These are phyloP conservation scores for Ceuthmochares aereus DNA, from an alignment of 2,113 vertebrate genomes.

Conservation along the genomic window DNA sequence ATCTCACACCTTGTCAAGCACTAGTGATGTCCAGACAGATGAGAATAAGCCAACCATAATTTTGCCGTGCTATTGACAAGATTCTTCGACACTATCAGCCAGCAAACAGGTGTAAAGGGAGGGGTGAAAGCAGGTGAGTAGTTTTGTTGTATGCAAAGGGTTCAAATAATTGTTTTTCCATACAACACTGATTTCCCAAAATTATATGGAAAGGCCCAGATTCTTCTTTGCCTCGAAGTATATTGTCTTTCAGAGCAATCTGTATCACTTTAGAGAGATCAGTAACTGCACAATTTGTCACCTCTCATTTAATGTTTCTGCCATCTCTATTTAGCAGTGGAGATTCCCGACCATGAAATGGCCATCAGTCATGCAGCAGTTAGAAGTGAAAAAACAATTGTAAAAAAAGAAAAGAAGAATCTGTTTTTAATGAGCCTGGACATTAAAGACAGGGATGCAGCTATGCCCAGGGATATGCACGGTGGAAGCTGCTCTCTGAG, in stretches of 20 bases:
- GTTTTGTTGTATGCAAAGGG: neutral
- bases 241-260: neutral
- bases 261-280: neutral
- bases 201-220: neutral
- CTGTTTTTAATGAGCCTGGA: neutral
- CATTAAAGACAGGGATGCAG: neutral
- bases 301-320: neutral
- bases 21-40: neutral
- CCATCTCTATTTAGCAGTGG: neutral
- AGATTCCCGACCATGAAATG: neutral
- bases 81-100: neutral
- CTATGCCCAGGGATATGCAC: accelerated
- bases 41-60: neutral
- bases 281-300: neutral
- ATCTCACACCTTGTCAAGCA: neutral
- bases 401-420: neutral
- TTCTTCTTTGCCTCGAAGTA: neutral
- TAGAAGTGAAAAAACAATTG: neutral
- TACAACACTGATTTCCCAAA: neutral
- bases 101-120: neutral
- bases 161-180: neutral
- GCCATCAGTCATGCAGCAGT: neutral
- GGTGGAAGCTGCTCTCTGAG: neutral
- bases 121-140: neutral
- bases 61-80: neutral